Evolutionary conservation across 2,797 vertebrate species (phyloP).

Genomic region (Anniella stebbinsi): DNA sequence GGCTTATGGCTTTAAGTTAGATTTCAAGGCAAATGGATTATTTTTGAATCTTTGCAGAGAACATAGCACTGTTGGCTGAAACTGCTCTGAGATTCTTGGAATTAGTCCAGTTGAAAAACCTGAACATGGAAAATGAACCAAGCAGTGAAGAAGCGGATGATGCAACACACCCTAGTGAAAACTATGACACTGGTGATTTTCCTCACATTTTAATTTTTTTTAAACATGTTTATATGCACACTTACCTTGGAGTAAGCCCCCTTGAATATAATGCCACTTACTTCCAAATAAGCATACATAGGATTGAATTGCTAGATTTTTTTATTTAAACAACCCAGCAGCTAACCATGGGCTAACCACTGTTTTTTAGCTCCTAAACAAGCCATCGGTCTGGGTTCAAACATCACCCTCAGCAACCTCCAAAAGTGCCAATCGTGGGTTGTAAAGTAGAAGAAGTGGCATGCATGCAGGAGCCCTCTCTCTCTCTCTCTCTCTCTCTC

Average conservation of each 20-base stretch:
- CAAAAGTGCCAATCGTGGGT: too few relatives aligned
- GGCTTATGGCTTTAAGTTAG: neutral
- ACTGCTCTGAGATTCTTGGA: constrained; percentile 96
- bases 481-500: too few relatives aligned
- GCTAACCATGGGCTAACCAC: too few relatives aligned
- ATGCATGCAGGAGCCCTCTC: too few relatives aligned
- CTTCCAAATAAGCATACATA: neutral
- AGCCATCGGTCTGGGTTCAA: too few relatives aligned
- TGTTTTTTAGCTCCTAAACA: too few relatives aligned
- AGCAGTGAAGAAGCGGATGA: constrained; percentile 93
- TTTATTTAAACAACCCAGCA: neutral
- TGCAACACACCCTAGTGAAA: constrained; percentile 90
- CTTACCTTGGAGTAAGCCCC: neutral
- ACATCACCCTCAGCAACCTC: too few relatives aligned
- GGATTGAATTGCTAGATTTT: neutral
- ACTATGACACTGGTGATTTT: constrained; percentile 93
- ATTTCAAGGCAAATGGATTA: neutral
- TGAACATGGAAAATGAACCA: constrained; percentile 92
- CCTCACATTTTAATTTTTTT: constrained; percentile 25
- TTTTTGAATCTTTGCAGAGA: constrained; percentile 82
- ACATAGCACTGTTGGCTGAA: constrained; percentile 96
- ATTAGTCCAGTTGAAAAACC: constrained; percentile 94
- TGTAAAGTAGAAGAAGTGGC: too few relatives aligned
- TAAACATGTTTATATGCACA: neutral
- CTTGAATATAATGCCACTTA: neutral